Evolutionary conservation across 2,113 vertebrate species (phyloP).

Genomic region (Cairina moschata): DNA sequence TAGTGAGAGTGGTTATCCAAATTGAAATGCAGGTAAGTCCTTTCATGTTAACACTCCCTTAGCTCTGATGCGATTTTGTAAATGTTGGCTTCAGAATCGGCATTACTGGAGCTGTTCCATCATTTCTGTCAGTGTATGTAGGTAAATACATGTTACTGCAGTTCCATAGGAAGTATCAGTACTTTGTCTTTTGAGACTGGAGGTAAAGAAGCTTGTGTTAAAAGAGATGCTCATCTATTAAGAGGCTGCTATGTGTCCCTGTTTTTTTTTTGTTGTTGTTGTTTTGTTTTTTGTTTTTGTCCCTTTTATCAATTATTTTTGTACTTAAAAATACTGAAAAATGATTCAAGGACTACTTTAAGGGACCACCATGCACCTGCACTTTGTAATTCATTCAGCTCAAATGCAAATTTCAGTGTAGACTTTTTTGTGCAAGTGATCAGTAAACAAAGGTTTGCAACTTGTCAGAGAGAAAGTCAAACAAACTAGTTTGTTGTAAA

Average conservation of each 20-base stretch:
- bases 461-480: background rate
- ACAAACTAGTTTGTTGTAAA: background rate
- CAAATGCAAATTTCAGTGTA: background rate
- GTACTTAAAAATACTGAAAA: background rate
- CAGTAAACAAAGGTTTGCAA: background rate
- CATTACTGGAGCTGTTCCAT: background rate
- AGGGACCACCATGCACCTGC: background rate
- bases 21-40: conserved; percentile 30
- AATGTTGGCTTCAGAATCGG: background rate
- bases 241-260: background rate
- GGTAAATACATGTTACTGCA: conserved; percentile 5
- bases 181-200: background rate
- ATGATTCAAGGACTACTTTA: background rate
- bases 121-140: background rate
- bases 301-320: background rate
- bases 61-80: background rate
- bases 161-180: background rate
- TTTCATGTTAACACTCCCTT: background rate
- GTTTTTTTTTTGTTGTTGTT: background rate
- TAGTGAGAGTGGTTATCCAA: background rate
- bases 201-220: background rate
- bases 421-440: background rate
- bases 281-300: background rate
- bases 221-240: background rate
- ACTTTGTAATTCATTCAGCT: background rate